Base-by-base conservation (phyloP, 37 sponge, comb jelly and placozoan species). In the Tethya wilhelma region DNA sequence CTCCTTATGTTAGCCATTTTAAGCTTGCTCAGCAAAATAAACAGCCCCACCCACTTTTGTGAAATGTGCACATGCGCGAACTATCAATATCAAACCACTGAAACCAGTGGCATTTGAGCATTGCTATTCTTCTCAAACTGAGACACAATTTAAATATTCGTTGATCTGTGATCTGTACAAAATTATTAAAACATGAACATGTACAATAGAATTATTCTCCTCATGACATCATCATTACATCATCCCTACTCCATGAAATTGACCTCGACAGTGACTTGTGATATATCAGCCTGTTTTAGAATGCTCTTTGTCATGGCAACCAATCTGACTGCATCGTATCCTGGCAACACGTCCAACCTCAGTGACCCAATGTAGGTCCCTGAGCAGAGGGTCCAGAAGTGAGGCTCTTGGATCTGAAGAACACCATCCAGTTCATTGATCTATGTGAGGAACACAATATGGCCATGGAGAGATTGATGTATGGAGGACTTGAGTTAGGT, bases 311-410 rank as follows among this genome's bases (percentile, higher is more conserved):
- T 56, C 4, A 59, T 43, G 17, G 66, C 59, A 7, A 85, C 39
- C 0, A 86, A 26, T 23, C 44, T 76, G 28, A 29, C 34, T 0
- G 77, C 2, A 60, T 94, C 80, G 1, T 84, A 38, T 11, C 67
- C 72, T 6, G 76, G 66, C 6, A 66, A 12, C 30, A 91, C 70
- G 30, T 88, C 89, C 20, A 94, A 49, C 8, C 73, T 42, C 29
- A 94, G 43, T 0, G 89, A 85, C 2, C 89, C 95, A 33, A 74
- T 14, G 63, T 78, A 49, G 26, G 42, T 33, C 0, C 82, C 87
- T 0, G 82, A 82, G 49, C 93, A 92, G 22, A 95, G 93, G 9
- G 93, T 89, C 95, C 95, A 95, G 78, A 91, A 88, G 57, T 95
- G 93, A 45, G 90, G 56, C 19, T 92, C 83, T 0, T 84, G 72